These are phyloP conservation scores for Alces alces DNA, from an alignment of 2,113 vertebrate species.

Conservation along the genomic window DNA sequence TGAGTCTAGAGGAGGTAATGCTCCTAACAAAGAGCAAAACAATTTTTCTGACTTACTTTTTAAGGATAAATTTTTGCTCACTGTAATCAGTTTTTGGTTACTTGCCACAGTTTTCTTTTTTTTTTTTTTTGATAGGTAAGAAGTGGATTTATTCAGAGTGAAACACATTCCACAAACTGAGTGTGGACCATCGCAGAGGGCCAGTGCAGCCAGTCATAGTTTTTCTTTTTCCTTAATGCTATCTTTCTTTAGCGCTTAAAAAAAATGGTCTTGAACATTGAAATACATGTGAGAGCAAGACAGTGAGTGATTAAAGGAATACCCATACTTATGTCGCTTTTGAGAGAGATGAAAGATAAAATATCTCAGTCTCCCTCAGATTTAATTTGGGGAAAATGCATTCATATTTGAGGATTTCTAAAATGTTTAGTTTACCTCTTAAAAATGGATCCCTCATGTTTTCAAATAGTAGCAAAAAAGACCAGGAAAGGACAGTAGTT, in stretches of 20 bases:
- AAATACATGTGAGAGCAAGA: background rate
- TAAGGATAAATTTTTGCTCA: background rate
- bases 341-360: background rate
- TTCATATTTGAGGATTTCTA: conserved; percentile 11
- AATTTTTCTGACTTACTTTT: background rate
- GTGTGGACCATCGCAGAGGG: background rate
- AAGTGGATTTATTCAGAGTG: background rate
- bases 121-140: background rate
- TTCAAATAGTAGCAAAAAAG: background rate
- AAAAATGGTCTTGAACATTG: background rate
- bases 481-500: background rate
- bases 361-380: background rate
- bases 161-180: background rate
- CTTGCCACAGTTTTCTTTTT: background rate
- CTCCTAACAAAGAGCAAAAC: background rate
- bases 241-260: background rate
- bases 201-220: background rate
- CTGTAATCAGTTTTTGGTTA: background rate
- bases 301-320: background rate
- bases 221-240: background rate
- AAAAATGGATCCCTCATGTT: background rate
- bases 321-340: background rate
- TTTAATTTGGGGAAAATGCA: background rate
- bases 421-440: conserved; percentile 33
- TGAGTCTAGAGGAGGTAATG: background rate